phyloP scores from a whole-genome alignment of 2,797 vertebrate species.

The Pteronotus mesoamericanus region DNA sequence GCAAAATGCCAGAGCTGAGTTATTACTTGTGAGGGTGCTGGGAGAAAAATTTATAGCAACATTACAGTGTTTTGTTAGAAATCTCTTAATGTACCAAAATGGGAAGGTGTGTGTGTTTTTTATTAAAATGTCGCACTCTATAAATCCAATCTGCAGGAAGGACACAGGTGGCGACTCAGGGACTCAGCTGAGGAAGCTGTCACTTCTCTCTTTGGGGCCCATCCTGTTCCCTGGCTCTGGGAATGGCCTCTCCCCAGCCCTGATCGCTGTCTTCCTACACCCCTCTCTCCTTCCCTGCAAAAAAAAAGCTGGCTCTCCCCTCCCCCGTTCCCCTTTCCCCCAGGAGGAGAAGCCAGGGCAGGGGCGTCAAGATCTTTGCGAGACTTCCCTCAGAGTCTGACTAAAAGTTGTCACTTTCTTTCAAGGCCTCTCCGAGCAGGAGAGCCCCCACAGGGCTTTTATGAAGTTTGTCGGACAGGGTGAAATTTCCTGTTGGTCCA shows the following conservation, averaged over 20 bases:
- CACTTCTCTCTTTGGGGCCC: slow-evolving; percentile 70
- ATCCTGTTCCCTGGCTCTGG: slow-evolving; percentile 58
- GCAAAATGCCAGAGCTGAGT: slow-evolving; percentile 84
- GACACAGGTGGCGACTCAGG: slow-evolving; percentile 85
- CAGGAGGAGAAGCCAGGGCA: neutral
- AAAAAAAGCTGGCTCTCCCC: neutral
- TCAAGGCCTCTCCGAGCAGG: slow-evolving; percentile 22
- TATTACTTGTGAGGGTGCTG: slow-evolving; percentile 87
- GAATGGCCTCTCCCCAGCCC: neutral
- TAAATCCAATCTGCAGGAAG: slow-evolving; percentile 84
- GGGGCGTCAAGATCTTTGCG: slow-evolving; percentile 20
- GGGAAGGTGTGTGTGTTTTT: slow-evolving; percentile 85
- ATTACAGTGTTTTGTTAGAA: slow-evolving; percentile 85
- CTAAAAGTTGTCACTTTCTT: slow-evolving; percentile 67
- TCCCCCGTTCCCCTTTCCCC: neutral
- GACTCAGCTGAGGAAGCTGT: slow-evolving; percentile 80
- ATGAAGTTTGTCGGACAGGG: slow-evolving; percentile 61
- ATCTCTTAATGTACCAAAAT: slow-evolving; percentile 87
- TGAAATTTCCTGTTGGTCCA: slow-evolving; percentile 69
- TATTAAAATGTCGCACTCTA: slow-evolving; percentile 88
- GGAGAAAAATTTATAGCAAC: slow-evolving; percentile 86
- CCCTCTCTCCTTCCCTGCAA: neutral
- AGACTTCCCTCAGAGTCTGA: slow-evolving; percentile 50
- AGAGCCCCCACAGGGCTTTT: slow-evolving; percentile 42
- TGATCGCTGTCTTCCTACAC: neutral